Conservation (phyloP, 2,113 vertebrate genomes). For the Ellobius talpinus region DNA sequence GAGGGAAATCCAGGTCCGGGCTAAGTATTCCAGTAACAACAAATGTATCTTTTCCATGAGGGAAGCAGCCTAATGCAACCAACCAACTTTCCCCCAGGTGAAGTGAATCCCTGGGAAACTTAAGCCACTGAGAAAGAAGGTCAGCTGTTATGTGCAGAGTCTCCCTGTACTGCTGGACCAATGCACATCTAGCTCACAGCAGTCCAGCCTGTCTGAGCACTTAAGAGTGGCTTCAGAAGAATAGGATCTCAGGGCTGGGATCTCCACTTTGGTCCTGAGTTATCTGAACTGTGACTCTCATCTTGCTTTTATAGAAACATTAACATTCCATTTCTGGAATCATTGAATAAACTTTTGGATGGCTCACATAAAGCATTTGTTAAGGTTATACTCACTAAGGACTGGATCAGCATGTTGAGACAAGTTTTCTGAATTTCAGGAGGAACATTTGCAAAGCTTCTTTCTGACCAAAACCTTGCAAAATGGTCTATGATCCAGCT, state of each 20-base stretch:
- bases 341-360: constrained; percentile 54
- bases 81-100: neutral
- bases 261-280: constrained; percentile 14
- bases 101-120: neutral
- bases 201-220: neutral
- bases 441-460: constrained; percentile 93
- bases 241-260: neutral
- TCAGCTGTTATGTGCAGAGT: neutral
- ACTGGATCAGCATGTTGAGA: constrained; percentile 89
- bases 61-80: neutral
- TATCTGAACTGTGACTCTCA: constrained; percentile 25
- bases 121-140: neutral
- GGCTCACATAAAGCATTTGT: constrained; percentile 45
- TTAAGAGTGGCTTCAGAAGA: neutral
- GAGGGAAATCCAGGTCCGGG: neutral
- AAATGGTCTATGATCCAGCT: constrained; percentile 95
- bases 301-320: constrained; percentile 49
- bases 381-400: constrained; percentile 90
- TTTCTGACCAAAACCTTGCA: constrained; percentile 95
- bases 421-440: constrained; percentile 93
- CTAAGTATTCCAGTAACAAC: constrained; percentile 19
- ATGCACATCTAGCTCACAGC: neutral
- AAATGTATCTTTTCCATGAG: constrained; percentile 3
- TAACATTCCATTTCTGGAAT: constrained; percentile 23
- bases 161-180: neutral